A percentile compares a stretch with the other conserved stretches of the same genome.
Evolutionary conservation across 1,140 invertebrate genomes (phyloP).

Genomic region (Trinorchestia longiramus): DNA sequence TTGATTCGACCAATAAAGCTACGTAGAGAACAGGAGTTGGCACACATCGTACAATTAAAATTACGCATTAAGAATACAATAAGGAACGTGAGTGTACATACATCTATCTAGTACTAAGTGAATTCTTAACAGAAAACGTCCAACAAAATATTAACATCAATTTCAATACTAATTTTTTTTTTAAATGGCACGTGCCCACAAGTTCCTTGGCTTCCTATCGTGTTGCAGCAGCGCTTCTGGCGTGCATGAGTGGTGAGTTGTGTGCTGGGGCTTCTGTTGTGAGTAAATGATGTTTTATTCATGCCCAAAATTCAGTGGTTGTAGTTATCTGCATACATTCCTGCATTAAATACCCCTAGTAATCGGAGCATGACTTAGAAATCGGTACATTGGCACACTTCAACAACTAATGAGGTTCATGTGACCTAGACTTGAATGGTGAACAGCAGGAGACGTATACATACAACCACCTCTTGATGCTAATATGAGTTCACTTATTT

Average conservation of each 20-base stretch:
- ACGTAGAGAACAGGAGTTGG: not conserved
- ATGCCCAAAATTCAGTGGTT: not conserved
- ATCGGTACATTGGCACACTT: not conserved
- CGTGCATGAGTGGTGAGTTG: not conserved
- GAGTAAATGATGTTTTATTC: slow-evolving; percentile 9
- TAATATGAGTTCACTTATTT: not conserved
- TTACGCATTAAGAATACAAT: not conserved
- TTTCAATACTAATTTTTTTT: not conserved
- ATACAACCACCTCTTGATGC: not conserved
- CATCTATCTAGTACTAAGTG: not conserved
- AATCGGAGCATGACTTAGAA: not conserved
- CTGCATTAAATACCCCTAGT: not conserved
- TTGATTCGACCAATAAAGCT: not conserved
- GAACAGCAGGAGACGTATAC: not conserved
- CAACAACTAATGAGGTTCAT: not conserved
- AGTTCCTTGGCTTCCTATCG: not conserved
- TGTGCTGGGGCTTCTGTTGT: not conserved
- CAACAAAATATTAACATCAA: not conserved
- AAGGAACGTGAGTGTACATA: not conserved
- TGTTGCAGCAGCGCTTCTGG: not conserved
- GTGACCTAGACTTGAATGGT: not conserved
- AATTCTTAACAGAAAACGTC: not conserved
- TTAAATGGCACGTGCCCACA: not conserved
- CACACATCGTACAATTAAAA: not conserved
- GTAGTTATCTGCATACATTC: not conserved